phyloP scores from a whole-genome alignment of 2,888 invertebrate genomes.

The Agrotis exclamationis region DNA sequence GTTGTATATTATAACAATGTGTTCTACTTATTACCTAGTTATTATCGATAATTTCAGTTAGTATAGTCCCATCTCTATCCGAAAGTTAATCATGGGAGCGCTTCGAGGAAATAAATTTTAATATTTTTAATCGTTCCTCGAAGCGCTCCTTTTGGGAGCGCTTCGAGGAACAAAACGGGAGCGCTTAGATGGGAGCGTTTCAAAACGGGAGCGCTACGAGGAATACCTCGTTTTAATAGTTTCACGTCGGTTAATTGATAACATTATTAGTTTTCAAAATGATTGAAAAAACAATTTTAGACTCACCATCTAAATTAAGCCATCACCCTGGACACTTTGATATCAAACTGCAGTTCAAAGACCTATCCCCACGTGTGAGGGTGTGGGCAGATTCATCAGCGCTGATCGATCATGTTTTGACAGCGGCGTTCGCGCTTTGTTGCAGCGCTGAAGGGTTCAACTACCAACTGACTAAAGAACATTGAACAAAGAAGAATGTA shows the following conservation, averaged over 20 bases:
- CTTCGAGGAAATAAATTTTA: no score
- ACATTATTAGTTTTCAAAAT: background rate
- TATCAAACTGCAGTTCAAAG: conserved; percentile 33
- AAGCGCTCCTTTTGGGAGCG: no score
- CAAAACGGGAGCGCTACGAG: no score
- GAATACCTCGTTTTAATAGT: no score
- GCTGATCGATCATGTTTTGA: conserved; percentile 87
- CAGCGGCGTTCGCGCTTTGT: conserved; percentile 73
- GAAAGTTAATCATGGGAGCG: no score
- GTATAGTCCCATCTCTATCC: no score
- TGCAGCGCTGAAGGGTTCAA: conserved; percentile 66
- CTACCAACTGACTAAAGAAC: conserved; percentile 16
- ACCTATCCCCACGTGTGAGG: conserved; percentile 28
- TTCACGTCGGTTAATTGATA: background rate
- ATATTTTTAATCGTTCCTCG: no score
- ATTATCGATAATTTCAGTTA: no score
- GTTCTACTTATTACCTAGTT: no score
- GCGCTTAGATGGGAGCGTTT: no score
- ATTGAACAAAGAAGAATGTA: conserved; percentile 26
- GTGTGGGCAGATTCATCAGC: conserved; percentile 70
- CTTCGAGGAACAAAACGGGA: no score
- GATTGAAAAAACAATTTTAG: background rate
- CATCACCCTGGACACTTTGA: conserved; percentile 15
- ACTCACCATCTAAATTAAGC: background rate
- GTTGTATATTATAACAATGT: no score